These are phyloP conservation scores for Pristionchus arcanus DNA, from an alignment of 2,888 invertebrate genomes.

Conservation along the genomic window DNA sequence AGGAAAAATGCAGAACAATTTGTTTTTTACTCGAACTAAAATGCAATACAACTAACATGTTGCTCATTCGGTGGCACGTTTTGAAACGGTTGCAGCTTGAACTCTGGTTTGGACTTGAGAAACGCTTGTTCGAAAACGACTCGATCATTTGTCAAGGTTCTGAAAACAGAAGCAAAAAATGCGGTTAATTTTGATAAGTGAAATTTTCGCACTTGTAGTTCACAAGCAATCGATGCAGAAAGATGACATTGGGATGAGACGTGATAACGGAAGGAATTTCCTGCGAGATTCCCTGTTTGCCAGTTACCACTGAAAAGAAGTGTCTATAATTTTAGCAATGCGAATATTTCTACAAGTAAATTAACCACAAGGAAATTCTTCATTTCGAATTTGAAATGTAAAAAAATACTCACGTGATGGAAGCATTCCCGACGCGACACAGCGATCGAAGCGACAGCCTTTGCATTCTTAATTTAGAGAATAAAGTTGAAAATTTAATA, in stretches of 20 bases:
- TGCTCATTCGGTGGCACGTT: neutral
- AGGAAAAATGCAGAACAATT: too few species aligned
- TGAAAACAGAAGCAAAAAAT: neutral
- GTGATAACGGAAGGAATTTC: neutral
- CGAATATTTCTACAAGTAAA: too few species aligned
- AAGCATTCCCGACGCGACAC: slow-evolving; percentile 21
- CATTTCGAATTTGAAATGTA: too few species aligned
- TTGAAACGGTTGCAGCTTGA: neutral
- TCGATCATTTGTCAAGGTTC: neutral
- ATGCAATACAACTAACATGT: neutral
- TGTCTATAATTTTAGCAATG: too few species aligned
- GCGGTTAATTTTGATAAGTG: neutral
- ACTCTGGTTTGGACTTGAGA: neutral
- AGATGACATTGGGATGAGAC: slow-evolving; percentile 21
- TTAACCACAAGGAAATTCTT: too few species aligned
- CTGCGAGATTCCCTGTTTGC: neutral
- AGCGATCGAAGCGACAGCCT: slow-evolving; percentile 2
- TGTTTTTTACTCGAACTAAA: neutral
- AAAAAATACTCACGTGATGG: neutral
- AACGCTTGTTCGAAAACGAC: slow-evolving; percentile 17
- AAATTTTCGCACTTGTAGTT: slow-evolving; percentile 20
- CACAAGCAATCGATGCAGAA: slow-evolving; percentile 21
- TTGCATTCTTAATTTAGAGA: neutral
- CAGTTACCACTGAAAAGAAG: neutral
- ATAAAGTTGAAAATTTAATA: too few species aligned